These are phyloP conservation scores for Cercopithecus neglectus DNA, from an alignment of 2,797 vertebrate species.

Conservation along the genomic window DNA sequence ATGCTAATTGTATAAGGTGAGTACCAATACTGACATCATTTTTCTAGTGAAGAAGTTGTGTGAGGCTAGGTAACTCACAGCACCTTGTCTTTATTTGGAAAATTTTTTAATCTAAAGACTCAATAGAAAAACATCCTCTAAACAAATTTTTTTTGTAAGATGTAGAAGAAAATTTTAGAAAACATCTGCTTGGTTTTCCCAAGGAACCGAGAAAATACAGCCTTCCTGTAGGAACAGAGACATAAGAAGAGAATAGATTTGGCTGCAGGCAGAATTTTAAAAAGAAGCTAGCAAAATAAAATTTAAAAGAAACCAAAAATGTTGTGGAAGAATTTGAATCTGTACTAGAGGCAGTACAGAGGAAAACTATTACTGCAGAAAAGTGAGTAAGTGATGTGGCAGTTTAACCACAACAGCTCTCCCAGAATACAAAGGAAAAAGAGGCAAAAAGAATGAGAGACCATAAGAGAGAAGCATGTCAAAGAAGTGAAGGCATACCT, in stretches of 20 bases:
- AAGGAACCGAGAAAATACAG: not conserved
- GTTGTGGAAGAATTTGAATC: not conserved
- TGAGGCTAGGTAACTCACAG: not conserved
- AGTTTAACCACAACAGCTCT: not conserved
- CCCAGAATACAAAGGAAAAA: not conserved
- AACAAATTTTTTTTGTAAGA: not conserved
- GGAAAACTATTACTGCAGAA: not conserved
- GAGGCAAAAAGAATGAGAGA: not conserved
- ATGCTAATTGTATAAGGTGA: not conserved
- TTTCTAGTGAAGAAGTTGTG: not conserved
- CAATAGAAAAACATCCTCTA: not conserved
- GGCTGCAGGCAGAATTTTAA: not conserved
- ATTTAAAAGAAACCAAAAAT: not conserved
- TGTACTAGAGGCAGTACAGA: not conserved
- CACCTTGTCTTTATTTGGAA: not conserved
- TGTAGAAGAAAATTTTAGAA: not conserved
- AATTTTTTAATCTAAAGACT: not conserved
- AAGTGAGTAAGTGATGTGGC: not conserved
- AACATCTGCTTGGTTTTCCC: not conserved
- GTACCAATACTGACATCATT: not conserved
- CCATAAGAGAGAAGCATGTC: not conserved
- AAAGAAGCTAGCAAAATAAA: not conserved
- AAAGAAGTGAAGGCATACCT: not conserved
- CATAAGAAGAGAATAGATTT: not conserved
- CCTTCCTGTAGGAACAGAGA: not conserved